These are phyloP conservation scores for Leuciscus idus DNA, from an alignment of 2,113 vertebrate genomes.

Conservation along the genomic window DNA sequence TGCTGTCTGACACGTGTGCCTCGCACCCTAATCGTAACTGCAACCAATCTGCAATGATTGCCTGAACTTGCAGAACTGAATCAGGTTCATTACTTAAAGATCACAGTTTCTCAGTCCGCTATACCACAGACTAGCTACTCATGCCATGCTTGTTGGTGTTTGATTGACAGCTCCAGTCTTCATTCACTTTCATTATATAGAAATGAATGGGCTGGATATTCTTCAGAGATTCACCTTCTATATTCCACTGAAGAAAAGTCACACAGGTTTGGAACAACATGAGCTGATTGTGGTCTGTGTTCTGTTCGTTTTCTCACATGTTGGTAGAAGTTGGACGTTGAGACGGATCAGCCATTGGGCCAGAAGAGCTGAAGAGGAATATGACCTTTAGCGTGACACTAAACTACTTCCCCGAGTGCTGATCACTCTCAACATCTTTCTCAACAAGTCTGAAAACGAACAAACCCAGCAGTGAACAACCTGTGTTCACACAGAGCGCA, in stretches of 20 bases:
- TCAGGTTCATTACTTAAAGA: background rate
- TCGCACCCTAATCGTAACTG: background rate
- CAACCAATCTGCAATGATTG: background rate
- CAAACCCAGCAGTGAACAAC: background rate
- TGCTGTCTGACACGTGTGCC: background rate
- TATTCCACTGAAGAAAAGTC: background rate
- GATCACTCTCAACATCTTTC: slow-evolving; percentile 4
- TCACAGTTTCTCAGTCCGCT: background rate
- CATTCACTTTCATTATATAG: background rate
- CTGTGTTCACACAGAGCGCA: slow-evolving; percentile 24
- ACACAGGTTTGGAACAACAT: background rate
- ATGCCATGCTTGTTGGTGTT: background rate
- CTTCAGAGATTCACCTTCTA: background rate
- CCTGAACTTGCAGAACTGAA: background rate
- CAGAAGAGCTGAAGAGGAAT: background rate
- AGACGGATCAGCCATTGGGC: background rate
- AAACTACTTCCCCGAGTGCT: background rate
- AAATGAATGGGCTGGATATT: background rate
- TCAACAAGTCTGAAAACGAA: background rate
- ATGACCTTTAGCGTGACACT: background rate
- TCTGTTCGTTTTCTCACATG: background rate
- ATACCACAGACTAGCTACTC: background rate
- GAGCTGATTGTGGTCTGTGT: no score
- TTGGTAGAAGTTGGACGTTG: background rate
- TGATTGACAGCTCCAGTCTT: background rate